These are phyloP conservation scores for Anticlea derivata DNA, from an alignment of 2,888 invertebrate species.

Conservation along the genomic window DNA sequence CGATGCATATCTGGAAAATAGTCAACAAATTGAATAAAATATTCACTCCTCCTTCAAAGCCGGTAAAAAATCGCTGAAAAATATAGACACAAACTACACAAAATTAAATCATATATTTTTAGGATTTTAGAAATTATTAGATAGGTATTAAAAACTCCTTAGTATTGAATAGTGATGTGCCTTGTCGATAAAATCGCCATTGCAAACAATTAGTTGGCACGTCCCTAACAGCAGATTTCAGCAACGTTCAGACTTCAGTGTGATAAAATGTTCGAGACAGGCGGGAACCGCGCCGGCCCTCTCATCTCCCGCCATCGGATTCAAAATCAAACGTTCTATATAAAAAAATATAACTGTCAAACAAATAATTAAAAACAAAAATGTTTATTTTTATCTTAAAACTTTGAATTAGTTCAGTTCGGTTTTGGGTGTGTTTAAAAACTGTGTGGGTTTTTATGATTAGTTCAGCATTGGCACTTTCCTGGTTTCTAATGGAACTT, in stretches of 20 bases:
- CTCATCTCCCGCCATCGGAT: slow-evolving; percentile 66
- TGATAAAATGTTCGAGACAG: slow-evolving; percentile 71
- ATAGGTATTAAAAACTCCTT: too few species aligned
- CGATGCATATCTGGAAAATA: background rate
- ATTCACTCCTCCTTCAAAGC: too few species aligned
- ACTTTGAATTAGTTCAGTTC: slow-evolving; percentile 7
- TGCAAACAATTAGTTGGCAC: slow-evolving; percentile 55
- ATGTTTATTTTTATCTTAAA: background rate
- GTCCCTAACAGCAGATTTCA: slow-evolving; percentile 69
- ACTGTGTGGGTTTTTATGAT: slow-evolving; percentile 9
- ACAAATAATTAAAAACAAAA: slow-evolving; percentile 11
- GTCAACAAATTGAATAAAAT: background rate
- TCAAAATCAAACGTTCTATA: slow-evolving; percentile 54
- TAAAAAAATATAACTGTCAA: slow-evolving; percentile 14
- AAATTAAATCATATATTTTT: too few species aligned
- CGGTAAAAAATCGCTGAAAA: too few species aligned
- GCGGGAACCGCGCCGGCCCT: slow-evolving; percentile 59
- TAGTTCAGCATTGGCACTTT: slow-evolving; percentile 10
- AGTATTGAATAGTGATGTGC: slow-evolving; percentile 28
- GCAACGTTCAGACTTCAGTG: slow-evolving; percentile 60
- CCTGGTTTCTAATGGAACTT: slow-evolving; percentile 36
- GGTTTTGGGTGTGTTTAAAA: slow-evolving; percentile 16
- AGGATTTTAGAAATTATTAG: too few species aligned
- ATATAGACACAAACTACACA: too few species aligned
- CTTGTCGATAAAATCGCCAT: slow-evolving; percentile 47